Conservation (phyloP, 2,797 vertebrate species). For the Astyanax mexicanus region DNA sequence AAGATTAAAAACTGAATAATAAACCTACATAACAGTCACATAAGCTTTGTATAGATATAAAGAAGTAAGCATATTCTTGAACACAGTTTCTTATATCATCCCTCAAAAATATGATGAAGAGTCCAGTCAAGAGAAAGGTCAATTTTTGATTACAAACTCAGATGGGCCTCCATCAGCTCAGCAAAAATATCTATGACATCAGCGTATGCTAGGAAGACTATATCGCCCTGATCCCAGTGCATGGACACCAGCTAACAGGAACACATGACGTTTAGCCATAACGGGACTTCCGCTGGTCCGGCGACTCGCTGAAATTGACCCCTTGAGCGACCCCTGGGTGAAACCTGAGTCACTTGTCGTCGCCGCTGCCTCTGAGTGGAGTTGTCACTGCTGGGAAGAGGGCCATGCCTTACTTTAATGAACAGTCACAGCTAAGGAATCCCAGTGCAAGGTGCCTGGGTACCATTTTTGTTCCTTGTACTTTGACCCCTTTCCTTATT, state of each 20-base stretch:
- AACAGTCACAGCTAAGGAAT: slow-evolving; percentile 56
- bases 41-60: too few species aligned
- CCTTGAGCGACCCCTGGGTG: slow-evolving; percentile 46
- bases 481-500: slow-evolving; percentile 39
- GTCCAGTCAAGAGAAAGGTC: not conserved
- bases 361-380: slow-evolving; percentile 18
- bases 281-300: slow-evolving; percentile 60
- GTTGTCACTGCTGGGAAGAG: slow-evolving; percentile 63
- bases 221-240: slow-evolving; percentile 40
- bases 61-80: too few species aligned
- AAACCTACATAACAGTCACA: too few species aligned
- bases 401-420: slow-evolving; percentile 71
- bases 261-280: slow-evolving; percentile 43
- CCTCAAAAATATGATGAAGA: too few species aligned
- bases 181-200: slow-evolving; percentile 34
- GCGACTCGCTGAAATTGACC: slow-evolving; percentile 64
- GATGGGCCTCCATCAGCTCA: not conserved
- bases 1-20: too few species aligned
- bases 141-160: slow-evolving; percentile 6
- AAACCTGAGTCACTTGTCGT: slow-evolving; percentile 67
- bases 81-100: too few species aligned
- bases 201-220: not conserved
- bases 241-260: slow-evolving; percentile 27
- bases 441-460: slow-evolving; percentile 53
- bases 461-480: slow-evolving; percentile 32